Base-by-base conservation (phyloP, 2,888 invertebrate species). In the Octodonta nipae region DNA sequence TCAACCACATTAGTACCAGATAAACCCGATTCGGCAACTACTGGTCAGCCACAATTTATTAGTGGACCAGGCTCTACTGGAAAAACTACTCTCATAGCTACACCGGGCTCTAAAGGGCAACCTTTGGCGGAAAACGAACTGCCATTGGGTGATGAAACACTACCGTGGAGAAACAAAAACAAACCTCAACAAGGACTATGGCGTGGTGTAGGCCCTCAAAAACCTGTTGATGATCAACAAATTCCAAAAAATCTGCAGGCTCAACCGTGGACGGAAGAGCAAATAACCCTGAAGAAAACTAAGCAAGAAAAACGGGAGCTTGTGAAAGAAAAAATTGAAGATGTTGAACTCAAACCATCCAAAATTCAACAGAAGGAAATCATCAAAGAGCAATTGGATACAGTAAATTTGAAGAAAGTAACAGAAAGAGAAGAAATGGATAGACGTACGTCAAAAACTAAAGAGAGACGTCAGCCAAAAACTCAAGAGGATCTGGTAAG, bases 241-340 rank as follows among this genome's bases (percentile, higher is more conserved):
- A 28, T 34, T 38, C 37, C 32, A 6, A 43, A 38, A 42, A 29
- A 41, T 20, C 45, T 43, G 34, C 51, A 52, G 26, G 52, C 62
- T 28, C 63, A 68, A 48, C 68, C 73, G 6, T 73, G 73, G 74
- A 81, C 73, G 3, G 69, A 79, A 48, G 75, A 81, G 58, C 67
- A 70, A 42, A 64, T 74, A 10, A 62, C 55, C 24, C 51, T 75
- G 14, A 75, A 73, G 44, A 65, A 61, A 46, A 55, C 60, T 1
- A 63, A 37, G 51, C 51, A 44, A 45, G 56, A 60, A 29, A 54
- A 43, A 30, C 63, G 62, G 43, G 55, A 58, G 36, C 42, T 65
- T 65, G 22, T 34, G 14, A 43, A 40, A 35, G 48, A 46, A 34
- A 40, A 26, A 11, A 7, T 45, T n/a, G 45, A 47, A 34, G 40